Base-by-base conservation (phyloP, 2,797 vertebrate genomes). In the Lagodon rhomboides region DNA sequence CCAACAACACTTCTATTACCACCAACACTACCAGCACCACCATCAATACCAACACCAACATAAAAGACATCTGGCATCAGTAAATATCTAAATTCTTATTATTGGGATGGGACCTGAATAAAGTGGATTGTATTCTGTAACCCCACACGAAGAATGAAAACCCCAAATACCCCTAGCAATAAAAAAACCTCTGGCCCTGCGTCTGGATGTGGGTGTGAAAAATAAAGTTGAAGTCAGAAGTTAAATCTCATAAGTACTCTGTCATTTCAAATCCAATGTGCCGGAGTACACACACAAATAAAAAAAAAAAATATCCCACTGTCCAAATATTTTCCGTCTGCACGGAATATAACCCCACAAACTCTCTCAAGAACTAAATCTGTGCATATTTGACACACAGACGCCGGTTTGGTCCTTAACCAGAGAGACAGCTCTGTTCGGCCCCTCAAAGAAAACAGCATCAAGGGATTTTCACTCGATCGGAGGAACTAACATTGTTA, bases 361-460 rank as follows among this genome's bases (percentile, higher is more conserved):
- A 55, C 64, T 50, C n/a, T 7, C 38, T 25, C 18, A 13, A 43
- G 47, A 63, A 51, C 18, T 58, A 25, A 61, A 61, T 49, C 55
- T 64, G 15, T 63, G 51, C 64, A 23, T 70, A 41, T 85, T 68
- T 46, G 75, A 72, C 3, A 4, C 51, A 23, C 20, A 65, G 25
- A 76, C 30, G 46, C 13, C 13, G 12, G 25, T 64, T 58, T 62
- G 61, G 68, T 63, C 43, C 59, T 75, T 60, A 49, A 70, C 43
- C 68, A 81, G 56, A 73, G 49, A 79, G 75, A 79, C 62, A 20
- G 41, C 62, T 81, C 56, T 22, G 30, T 71, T 71, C 77, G 44
- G 50, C 41, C n/a, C 67, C 61, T 83, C 79, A 79, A 70, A 79
- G 69, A 64, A 83, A 85, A 71, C 53, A 62, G 66, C 82, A 79